Conservation (phyloP, 1,140 invertebrate species). For the Carcinoscorpius rotundicauda region DNA sequence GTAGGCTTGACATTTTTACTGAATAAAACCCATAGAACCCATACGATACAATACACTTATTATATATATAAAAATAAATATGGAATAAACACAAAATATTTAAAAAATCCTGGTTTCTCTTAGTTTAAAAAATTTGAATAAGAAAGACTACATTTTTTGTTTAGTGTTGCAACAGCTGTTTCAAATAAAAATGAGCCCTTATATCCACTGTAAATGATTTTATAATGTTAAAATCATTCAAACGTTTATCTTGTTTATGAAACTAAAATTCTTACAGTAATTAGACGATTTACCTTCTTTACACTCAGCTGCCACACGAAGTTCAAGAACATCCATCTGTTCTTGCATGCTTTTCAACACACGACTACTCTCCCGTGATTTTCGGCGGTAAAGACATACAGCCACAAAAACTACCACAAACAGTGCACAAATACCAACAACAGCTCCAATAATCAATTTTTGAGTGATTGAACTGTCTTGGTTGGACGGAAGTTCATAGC, state of each 20-base stretch:
- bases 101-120: too few species aligned
- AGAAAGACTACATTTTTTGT: too few species aligned
- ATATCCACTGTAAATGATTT: not conserved
- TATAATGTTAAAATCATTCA: not conserved
- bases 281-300: constrained; percentile 13
- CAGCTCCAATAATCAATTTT: constrained; percentile 66
- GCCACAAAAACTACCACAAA: constrained; percentile 60
- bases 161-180: not conserved
- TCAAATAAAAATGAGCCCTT: not conserved
- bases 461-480: constrained; percentile 55
- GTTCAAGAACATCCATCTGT: constrained; percentile 97
- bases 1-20: too few species aligned
- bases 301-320: constrained; percentile 45
- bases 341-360: constrained; percentile 98
- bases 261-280: too few species aligned
- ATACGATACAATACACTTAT: too few species aligned
- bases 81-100: too few species aligned
- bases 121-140: too few species aligned
- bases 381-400: constrained; percentile 84
- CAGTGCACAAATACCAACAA: constrained; percentile 42
- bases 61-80: too few species aligned
- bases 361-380: constrained; percentile 89
- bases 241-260: too few species aligned
- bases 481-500: constrained; percentile 72
- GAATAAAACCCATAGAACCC: too few species aligned